Evolutionary conservation across 2,797 vertebrate species (phyloP).

Genomic region (Poeciliopsis gracilis): DNA sequence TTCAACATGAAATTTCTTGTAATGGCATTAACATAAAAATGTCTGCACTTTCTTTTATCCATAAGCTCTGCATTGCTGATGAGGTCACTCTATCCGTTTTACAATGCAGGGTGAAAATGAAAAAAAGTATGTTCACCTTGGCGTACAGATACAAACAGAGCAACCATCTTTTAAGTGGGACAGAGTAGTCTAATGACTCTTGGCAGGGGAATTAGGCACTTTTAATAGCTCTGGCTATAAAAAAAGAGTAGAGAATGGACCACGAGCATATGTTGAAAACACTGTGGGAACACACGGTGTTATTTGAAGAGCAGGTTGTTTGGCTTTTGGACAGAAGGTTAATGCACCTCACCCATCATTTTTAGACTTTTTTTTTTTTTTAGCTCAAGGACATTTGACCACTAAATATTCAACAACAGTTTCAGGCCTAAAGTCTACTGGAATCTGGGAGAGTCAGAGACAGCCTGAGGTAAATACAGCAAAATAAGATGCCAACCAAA

Average conservation of each 20-base stretch:
- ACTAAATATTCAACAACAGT: conserved; percentile 63
- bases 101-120: conserved; percentile 26
- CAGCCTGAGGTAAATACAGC: conserved; percentile 16
- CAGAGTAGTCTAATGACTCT: conserved; percentile 63
- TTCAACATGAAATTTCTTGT: conserved; percentile 38
- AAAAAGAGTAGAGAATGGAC: conserved; percentile 60
- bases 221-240: conserved; percentile 73
- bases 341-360: conserved; percentile 48
- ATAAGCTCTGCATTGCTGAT: conserved; percentile 57
- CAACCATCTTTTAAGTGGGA: conserved; percentile 71
- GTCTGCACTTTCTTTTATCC: conserved; percentile 54
- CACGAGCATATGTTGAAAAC: conserved; percentile 58
- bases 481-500: conserved; percentile 25
- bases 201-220: conserved; percentile 73
- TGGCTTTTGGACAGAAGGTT: conserved; percentile 61
- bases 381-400: conserved; percentile 73
- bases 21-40: conserved; percentile 44
- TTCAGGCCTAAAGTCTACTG: conserved; percentile 45
- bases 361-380: conserved; percentile 46
- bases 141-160: conserved; percentile 44
- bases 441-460: conserved; percentile 47
- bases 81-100: conserved; percentile 37
- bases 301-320: conserved; percentile 62
- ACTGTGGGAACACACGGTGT: conserved; percentile 60
- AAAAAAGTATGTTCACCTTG: conserved; percentile 61